Base-by-base conservation (phyloP, 2,888 invertebrate species). In the Lithophane leautieri region DNA sequence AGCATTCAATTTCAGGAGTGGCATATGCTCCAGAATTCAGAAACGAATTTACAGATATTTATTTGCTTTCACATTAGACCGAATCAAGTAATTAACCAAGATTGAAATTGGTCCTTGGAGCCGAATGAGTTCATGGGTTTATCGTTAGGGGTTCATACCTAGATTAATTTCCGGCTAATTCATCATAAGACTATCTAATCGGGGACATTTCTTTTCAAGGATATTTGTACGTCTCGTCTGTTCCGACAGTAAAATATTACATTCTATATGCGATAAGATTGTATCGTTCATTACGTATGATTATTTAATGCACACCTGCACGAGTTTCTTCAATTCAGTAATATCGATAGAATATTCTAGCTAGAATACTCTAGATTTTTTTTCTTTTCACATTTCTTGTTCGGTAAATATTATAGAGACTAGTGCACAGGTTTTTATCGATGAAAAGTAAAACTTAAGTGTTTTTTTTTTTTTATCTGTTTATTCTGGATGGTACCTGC, bases 141-240 rank as follows among this genome's bases (percentile, higher is more conserved):
- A 42, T 44, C 12, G 7, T n/a, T 56, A n/a, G 11, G 11, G 56
- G n/a, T 52, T 16, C n/a, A 25, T 25, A n/a, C 19, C 40, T 54
- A 52, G 52, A 71, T 54, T 40, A 0, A 28, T 54, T 80, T 73
- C 14, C 16, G 54, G 19, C 40, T 40, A 60, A 80, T 61, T 54
- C 54, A 80, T 72, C 47, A 76, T 54, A 40, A 47, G 42, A 40
- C 14, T 77, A 73, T 62, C 73, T 80, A 50, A 77, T 80, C 76
- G 16, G 52, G 25, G 73, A 73, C 61, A 61, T 76, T 79, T 60
- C 71, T 71, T 79, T 76, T 28, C 60, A 61, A 61, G 73, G 60
- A 12, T n/a, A 61, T 54, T 14, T 61, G 16, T 70, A 28, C 40
- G 44, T 69, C 58, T 68, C 34, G 47, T 61, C 78, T 78, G 50